Evolutionary conservation across 2,797 vertebrate genomes (phyloP), one percentile per base, ranked within the genome.

Genomic region (Xenops minutus): DNA sequence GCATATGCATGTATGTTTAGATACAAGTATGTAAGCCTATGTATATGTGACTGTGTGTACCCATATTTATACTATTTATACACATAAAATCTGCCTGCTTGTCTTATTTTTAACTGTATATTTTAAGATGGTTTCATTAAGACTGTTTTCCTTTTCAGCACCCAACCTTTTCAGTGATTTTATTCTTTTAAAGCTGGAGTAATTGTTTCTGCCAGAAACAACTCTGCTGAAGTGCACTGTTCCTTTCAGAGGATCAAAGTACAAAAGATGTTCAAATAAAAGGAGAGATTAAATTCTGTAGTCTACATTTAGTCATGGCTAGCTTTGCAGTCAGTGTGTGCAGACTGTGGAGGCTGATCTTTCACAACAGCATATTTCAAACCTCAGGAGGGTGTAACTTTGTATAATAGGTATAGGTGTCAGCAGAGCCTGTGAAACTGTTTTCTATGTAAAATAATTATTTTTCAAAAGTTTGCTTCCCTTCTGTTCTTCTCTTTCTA

Each of bases 221-320:
- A 27, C 11, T 12, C 29, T 59, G 32, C 23, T 76, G 29, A 85
- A 85, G 44, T 46, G 32, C 26, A 10, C 62, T 71, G 73, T 43
- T 91, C 59, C 73, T 81, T 91, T 81, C 86, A 86, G n/a, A 84
- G 66, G 82, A 91, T 95, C 92, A 95, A 95, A 92, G 87, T 86
- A 91, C 82, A 54, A 51, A 94, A 85, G 58, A 51, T 54, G 73
- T 78, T 91, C 69, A 96, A 93, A 93, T 85, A 92, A 93, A 88
- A 95, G 43, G 46, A 62, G 89, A 83, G 89, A 88, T 96, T 93
- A 96, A 89, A 63, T 92, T 88, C 72, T 15, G 0, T 59, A 36
- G 51, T 34, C 34, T 84, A 1, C 55, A 7, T 88, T 84, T 88
- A 94, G 85, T 76, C 82, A 69, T 14, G 43, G 88, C 79, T 79